Evolutionary conservation across 2,113 vertebrate species (phyloP).

Genomic region (Dunckerocampus dactyliophorus): DNA sequence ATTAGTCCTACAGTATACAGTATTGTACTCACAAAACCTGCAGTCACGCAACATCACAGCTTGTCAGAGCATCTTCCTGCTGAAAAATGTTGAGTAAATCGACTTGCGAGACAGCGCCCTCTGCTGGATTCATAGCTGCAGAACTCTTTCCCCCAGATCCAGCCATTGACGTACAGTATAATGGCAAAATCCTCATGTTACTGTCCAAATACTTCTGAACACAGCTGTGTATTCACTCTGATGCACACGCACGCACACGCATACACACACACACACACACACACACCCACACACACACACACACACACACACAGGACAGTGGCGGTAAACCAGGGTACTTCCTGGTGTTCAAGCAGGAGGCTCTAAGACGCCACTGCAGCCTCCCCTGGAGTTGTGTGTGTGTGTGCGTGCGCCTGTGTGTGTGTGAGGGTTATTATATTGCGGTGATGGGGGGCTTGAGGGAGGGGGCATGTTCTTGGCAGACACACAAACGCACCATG

Average conservation of each 20-base stretch:
- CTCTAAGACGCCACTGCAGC: conserved; percentile 54
- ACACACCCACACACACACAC: conserved; percentile 20
- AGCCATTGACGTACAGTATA: no score
- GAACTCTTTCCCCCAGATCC: no score
- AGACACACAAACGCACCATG: conserved; percentile 26
- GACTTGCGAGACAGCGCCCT: no score
- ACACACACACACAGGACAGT: conserved; percentile 8
- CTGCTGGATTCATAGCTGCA: no score
- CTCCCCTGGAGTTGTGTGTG: conserved; percentile 56
- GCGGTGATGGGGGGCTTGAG: conserved; percentile 8
- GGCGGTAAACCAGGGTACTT: conserved; percentile 42
- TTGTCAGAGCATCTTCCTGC: no score
- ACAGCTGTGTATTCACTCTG: no score
- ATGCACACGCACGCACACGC: conserved; percentile 9
- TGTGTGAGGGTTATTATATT: conserved; percentile 28
- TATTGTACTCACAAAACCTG: no score
- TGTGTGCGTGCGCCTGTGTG: conserved; percentile 24
- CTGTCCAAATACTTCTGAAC: no score
- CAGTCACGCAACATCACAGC: no score
- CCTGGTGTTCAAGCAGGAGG: conserved; percentile 55
- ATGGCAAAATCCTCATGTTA: no score
- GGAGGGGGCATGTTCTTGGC: conserved; percentile 37
- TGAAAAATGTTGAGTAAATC: no score
- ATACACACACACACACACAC: conserved; percentile 19
- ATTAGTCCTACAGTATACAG: no score